These are phyloP conservation scores for Lepeophtheirus salmonis DNA, from an alignment of 1,140 invertebrate species.

Conservation along the genomic window DNA sequence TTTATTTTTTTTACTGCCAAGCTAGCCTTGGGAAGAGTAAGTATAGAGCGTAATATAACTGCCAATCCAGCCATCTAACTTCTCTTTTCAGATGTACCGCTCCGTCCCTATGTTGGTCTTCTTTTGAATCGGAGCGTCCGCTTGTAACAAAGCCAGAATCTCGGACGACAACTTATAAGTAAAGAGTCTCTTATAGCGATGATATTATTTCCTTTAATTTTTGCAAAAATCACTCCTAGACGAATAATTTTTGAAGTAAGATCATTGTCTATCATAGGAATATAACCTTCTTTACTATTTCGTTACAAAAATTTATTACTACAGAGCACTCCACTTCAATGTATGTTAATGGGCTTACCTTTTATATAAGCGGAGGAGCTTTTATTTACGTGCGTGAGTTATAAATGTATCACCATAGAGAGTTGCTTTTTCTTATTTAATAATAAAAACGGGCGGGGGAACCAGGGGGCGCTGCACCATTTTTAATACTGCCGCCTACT, in stretches of 20 bases:
- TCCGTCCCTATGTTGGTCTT: neutral
- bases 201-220: neutral
- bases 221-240: neutral
- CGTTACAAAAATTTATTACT: too few relatives aligned
- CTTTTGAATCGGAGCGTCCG: neutral
- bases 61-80: neutral
- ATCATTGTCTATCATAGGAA: too few relatives aligned
- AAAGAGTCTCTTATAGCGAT: neutral
- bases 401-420: neutral
- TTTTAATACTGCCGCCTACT: neutral
- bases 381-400: neutral
- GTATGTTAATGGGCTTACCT: neutral
- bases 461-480: neutral
- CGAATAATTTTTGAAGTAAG: too few relatives aligned
- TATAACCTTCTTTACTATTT: too few relatives aligned
- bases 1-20: too few relatives aligned
- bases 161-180: neutral
- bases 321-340: too few relatives aligned
- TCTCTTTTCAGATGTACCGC: neutral
- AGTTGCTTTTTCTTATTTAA: neutral
- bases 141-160: neutral
- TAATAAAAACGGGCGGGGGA: neutral
- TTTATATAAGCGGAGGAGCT: neutral
- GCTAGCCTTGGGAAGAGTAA: too few relatives aligned
- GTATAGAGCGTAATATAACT: neutral